These are phyloP conservation scores for Pecten maximus DNA, from an alignment of 2,888 invertebrate genomes.

Conservation along the genomic window DNA sequence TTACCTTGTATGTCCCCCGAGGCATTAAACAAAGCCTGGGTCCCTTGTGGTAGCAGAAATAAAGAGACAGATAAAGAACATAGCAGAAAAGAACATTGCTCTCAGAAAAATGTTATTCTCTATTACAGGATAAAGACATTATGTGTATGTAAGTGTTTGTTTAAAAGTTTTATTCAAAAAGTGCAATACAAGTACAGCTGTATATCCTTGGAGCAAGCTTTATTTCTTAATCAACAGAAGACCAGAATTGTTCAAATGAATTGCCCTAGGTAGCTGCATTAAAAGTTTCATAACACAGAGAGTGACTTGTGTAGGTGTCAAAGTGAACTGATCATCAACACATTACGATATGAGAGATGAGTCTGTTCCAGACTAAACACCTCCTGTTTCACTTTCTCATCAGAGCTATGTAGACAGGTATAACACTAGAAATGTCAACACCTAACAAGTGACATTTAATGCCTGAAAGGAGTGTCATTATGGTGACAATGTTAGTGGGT, in stretches of 20 bases:
- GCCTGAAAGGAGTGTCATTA: background rate
- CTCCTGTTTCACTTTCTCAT: background rate
- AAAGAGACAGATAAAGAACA: constrained; percentile 41
- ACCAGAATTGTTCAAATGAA: background rate
- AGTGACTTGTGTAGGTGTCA: background rate
- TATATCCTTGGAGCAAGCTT: background rate
- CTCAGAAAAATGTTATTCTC: too few relatives aligned
- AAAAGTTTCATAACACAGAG: background rate
- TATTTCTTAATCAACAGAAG: constrained; percentile 8
- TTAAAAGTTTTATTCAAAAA: too few relatives aligned
- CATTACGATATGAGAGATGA: background rate
- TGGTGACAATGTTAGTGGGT: background rate
- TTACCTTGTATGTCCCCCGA: constrained; percentile 50
- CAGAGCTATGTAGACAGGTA: background rate
- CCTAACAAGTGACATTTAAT: background rate
- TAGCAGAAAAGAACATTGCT: constrained; percentile 2
- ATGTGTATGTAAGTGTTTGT: too few relatives aligned
- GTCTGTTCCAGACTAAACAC: background rate
- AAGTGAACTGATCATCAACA: background rate
- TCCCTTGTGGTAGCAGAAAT: constrained; percentile 53
- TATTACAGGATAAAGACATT: too few relatives aligned
- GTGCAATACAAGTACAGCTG: too few relatives aligned
- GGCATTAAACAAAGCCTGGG: constrained; percentile 57
- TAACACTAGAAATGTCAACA: background rate
- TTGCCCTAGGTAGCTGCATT: background rate